Conservation (phyloP, 1,140 invertebrate species). For the Saxidomus purpurata region DNA sequence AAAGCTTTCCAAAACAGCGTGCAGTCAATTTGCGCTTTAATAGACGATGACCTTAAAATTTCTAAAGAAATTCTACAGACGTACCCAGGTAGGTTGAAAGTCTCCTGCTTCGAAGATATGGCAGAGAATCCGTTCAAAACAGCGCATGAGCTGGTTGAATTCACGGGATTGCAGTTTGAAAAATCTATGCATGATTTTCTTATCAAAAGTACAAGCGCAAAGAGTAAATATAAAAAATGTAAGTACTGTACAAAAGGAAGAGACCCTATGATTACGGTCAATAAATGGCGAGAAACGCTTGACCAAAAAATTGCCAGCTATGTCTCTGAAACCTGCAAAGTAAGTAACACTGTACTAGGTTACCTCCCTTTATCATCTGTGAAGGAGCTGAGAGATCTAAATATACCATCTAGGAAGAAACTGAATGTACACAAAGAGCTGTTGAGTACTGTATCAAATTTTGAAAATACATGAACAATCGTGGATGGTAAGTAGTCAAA, state of each 20-base stretch:
- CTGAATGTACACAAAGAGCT: not conserved
- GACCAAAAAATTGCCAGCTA: not conserved
- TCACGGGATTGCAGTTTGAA: constrained; percentile 7
- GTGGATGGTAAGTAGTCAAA: no score
- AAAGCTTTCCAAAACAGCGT: not conserved
- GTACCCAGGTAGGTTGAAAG: constrained; percentile 13
- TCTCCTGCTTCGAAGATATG: constrained; percentile 32
- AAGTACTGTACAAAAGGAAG: constrained; percentile 43
- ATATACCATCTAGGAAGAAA: not conserved
- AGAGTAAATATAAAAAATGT: constrained; percentile 15
- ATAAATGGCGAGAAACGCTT: constrained; percentile 26
- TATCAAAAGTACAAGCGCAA: not conserved
- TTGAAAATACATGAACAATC: no score
- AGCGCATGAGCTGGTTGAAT: constrained; percentile 9
- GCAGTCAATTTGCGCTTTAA: not conserved
- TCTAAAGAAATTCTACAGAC: constrained; percentile 6
- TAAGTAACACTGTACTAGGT: constrained; percentile 22
- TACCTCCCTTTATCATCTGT: constrained; percentile 30
- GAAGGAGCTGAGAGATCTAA: not conserved
- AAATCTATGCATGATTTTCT: constrained; percentile 27
- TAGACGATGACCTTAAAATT: not conserved
- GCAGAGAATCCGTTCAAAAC: constrained; percentile 30
- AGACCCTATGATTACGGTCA: constrained; percentile 16
- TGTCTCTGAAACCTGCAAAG: constrained; percentile 27
- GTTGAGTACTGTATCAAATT: no score